Percentiles rank a stretch among this genome's conserved stretches.
phyloP scores from a whole-genome alignment of 2,888 invertebrate genomes.

The Physocephala rufipes region DNA sequence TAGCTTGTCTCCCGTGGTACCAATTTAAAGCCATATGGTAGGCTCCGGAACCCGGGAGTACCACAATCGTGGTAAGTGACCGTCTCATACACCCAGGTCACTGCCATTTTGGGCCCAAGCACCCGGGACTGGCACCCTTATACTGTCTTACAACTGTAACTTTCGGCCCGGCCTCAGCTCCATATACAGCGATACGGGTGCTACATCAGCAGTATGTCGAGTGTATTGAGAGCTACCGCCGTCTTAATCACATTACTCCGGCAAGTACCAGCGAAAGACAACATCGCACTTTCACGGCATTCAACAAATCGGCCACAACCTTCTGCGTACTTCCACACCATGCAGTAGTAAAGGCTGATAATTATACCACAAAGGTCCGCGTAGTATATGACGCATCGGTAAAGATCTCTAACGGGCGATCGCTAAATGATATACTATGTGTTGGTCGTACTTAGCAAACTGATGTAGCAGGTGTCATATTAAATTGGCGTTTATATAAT shows the following conservation, averaged over 20 bases:
- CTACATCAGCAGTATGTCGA: neutral
- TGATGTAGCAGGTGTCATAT: slow-evolving; percentile 22
- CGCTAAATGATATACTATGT: slow-evolving; percentile 25
- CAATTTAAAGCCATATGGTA: too few species aligned
- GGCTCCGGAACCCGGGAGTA: too few species aligned
- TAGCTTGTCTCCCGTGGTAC: too few species aligned
- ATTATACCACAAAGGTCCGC: slow-evolving; percentile 17
- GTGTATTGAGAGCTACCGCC: slow-evolving; percentile 31
- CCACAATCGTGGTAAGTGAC: too few species aligned
- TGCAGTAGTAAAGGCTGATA: slow-evolving; percentile 20
- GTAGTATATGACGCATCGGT: slow-evolving; percentile 32
- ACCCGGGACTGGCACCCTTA: too few species aligned
- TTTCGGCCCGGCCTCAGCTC: too few species aligned
- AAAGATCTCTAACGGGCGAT: slow-evolving; percentile 27
- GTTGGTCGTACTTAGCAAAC: slow-evolving; percentile 21
- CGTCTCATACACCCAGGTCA: too few species aligned
- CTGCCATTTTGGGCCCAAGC: too few species aligned
- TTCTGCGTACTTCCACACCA: slow-evolving; percentile 33
- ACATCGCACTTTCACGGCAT: slow-evolving; percentile 25
- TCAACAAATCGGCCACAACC: slow-evolving; percentile 15
- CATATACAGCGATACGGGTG: too few species aligned
- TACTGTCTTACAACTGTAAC: too few species aligned
- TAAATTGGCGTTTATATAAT: slow-evolving; percentile 12
- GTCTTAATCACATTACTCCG: slow-evolving; percentile 34
- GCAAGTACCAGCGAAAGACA: slow-evolving; percentile 34